Base-by-base conservation (phyloP, 2,113 vertebrate genomes). In the Pelobates fuscus region DNA sequence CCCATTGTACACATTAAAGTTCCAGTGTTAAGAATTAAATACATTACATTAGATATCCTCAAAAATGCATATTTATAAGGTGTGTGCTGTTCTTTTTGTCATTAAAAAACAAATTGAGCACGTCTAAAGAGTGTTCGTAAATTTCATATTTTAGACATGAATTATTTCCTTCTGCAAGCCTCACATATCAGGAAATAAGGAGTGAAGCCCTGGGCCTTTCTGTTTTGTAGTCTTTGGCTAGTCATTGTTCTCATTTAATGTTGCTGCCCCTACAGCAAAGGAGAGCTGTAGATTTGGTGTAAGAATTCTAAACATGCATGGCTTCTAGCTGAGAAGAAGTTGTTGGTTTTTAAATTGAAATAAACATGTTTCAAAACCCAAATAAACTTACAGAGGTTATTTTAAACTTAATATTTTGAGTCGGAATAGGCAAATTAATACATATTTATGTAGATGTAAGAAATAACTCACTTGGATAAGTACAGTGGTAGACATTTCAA, bases 101-200 rank as follows among this genome's bases (percentile, higher is more conserved):
- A 74, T 74, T 74, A 65, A 57, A 49, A 66, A 58, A 30, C 54
- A 67, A 76, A 67, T 67, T 67, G 60, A 60, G 72, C 26, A 67
- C 21, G 18, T 49, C 55, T 24, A 24, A 60, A 30, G 55, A 29
- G 25, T 67, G 63, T 44, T 57, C 32, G 46, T 41, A 65, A 18
- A 74, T 52, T 21, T 26, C 20, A 41, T 58, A 58, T 41, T 29
- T 25, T 20, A 58, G 29, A 10, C 23, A 58, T 41, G 17, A 74
- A 66, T 66, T 74, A 41, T 23, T 59, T 67, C 44, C n/a, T 44
- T 30, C 71, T 27, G 41, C 62, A 10, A 75, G 52, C 57, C 32
- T 30, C 15, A 12, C 27, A 41, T 55, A 74, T 25, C 17, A 32
- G 52, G 11, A 73, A 73, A 73, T 64, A 46, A 73, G 57, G 60